phyloP scores from a whole-genome alignment of 2,797 vertebrate species.

The Salmo trutta region DNA sequence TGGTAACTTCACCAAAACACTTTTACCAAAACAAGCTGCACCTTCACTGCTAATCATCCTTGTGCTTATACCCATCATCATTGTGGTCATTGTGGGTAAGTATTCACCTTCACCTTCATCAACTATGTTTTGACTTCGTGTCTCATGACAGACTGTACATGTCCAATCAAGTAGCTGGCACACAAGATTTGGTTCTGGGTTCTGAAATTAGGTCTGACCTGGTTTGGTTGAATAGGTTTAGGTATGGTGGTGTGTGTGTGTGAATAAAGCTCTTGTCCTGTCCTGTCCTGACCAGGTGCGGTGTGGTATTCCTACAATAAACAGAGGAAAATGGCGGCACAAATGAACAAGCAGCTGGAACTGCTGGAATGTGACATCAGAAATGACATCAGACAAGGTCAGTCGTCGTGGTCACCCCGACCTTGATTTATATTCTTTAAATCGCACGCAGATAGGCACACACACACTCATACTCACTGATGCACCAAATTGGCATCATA shows the following conservation, averaged over 20 bases:
- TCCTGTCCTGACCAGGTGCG: constrained; percentile 47
- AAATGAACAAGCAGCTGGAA: constrained; percentile 84
- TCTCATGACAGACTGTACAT: not conserved
- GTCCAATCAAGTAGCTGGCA: constrained; percentile 15
- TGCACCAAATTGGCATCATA: not conserved
- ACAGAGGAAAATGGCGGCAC: constrained; percentile 79
- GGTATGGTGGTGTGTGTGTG: not conserved
- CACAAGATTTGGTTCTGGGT: constrained; percentile 18
- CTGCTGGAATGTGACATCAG: constrained; percentile 86
- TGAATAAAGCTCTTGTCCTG: not conserved
- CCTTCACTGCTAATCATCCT: constrained; percentile 66
- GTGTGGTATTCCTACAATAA: constrained; percentile 79
- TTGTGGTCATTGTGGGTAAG: constrained; percentile 69
- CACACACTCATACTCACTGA: not conserved
- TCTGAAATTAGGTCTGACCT: constrained; percentile 49
- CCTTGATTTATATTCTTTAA: not conserved
- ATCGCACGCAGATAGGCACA: not conserved
- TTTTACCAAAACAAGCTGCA: constrained; percentile 30
- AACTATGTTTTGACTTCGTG: not conserved
- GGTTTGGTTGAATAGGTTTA: not conserved
- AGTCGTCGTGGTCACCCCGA: constrained; percentile 1
- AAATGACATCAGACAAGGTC: constrained; percentile 92
- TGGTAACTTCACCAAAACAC: constrained; percentile 59
- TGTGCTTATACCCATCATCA: constrained; percentile 62
- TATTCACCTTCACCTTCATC: not conserved